These are phyloP conservation scores for Eumerus sabulonum DNA, from an alignment of 2,888 invertebrate genomes.

Conservation along the genomic window DNA sequence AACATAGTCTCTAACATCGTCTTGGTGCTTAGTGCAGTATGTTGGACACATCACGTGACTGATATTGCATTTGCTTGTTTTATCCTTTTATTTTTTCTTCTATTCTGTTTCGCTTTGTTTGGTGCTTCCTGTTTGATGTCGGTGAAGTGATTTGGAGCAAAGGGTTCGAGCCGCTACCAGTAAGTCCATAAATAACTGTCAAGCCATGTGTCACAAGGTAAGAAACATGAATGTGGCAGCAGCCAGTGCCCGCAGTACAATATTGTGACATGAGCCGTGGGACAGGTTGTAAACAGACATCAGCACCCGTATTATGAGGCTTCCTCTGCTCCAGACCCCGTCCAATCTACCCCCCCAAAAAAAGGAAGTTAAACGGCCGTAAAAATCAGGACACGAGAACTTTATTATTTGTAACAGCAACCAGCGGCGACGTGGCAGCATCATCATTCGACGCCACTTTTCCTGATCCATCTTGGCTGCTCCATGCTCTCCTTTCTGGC, in stretches of 20 bases:
- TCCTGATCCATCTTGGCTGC: no score
- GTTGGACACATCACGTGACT: conserved; percentile 60
- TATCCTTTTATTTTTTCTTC: conserved; percentile 37
- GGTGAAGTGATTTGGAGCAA: conserved; percentile 52
- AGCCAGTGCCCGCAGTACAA: conserved; percentile 36
- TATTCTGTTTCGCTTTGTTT: no score
- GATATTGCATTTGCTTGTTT: conserved; percentile 54
- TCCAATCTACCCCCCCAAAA: conserved; percentile 1
- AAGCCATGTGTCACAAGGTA: conserved; percentile 68
- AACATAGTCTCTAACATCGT: conserved; percentile 60
- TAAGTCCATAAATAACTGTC: conserved; percentile 68
- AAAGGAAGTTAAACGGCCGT: conserved; percentile 55
- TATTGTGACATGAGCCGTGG: conserved; percentile 62
- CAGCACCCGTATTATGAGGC: conserved; percentile 2
- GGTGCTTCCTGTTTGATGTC: conserved; percentile 25
- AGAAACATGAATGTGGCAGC: conserved; percentile 67
- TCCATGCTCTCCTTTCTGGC: neutral
- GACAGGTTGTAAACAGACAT: conserved; percentile 60
- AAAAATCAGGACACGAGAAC: conserved; percentile 66
- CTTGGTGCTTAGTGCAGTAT: conserved; percentile 61
- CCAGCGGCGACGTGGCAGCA: conserved; percentile 4
- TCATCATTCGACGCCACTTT: conserved; percentile 31
- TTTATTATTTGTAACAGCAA: conserved; percentile 53
- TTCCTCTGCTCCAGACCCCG: no score
- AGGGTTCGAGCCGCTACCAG: conserved; percentile 52